Percentiles rank a stretch among this genome's conserved stretches.
These are phyloP conservation scores for Coptodon rendalli DNA, from an alignment of 2,113 vertebrate species.

Conservation along the genomic window DNA sequence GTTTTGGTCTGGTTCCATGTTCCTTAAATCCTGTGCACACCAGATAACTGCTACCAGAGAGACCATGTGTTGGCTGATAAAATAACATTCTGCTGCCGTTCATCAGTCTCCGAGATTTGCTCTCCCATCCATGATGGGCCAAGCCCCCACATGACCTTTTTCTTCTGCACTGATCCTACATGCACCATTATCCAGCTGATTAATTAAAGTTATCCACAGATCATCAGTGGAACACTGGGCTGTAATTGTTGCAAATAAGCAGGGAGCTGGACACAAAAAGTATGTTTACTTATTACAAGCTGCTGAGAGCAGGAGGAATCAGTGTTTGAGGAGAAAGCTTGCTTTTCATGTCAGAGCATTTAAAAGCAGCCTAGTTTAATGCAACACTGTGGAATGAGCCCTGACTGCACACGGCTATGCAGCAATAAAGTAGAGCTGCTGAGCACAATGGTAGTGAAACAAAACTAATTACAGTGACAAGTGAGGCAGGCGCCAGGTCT, in stretches of 20 bases:
- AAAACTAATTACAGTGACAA: slow-evolving; percentile 66
- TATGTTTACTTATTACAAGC: slow-evolving; percentile 37
- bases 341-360: neutral
- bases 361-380: slow-evolving; percentile 26
- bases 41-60: neutral
- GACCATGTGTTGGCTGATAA: neutral
- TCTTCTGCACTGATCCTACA: neutral
- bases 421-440: slow-evolving; percentile 34
- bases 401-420: neutral
- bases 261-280: neutral
- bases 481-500: slow-evolving; percentile 43
- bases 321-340: slow-evolving; percentile 3
- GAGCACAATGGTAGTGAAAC: slow-evolving; percentile 50
- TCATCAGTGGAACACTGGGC: slow-evolving; percentile 35
- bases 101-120: slow-evolving; percentile 15
- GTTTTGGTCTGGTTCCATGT: neutral
- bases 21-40: neutral
- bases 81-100: neutral
- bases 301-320: slow-evolving; percentile 31
- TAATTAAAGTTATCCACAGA: slow-evolving; percentile 33
- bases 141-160: neutral
- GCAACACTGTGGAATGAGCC: neutral
- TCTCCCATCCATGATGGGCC: neutral
- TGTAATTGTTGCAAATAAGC: slow-evolving; percentile 31
- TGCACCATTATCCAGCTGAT: slow-evolving; percentile 29